Conservation (phyloP, 2,888 invertebrate genomes). For the Cataglyphis altisquamis region DNA sequence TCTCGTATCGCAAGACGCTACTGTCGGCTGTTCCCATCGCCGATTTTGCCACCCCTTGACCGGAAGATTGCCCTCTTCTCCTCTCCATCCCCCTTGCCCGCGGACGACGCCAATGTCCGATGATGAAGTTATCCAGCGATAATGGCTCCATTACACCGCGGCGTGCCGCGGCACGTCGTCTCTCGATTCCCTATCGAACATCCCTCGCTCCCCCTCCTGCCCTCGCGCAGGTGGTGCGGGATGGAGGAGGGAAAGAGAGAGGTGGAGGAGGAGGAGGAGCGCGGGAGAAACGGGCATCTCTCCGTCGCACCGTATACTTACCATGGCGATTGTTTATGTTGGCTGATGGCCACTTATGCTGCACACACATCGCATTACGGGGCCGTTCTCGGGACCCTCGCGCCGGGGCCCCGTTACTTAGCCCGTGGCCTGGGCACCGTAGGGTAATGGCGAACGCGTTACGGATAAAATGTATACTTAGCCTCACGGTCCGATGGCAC, state of each 20-base stretch:
- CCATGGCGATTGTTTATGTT: conserved; percentile 86
- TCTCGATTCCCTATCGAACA: conserved; percentile 76
- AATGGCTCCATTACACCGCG: conserved; percentile 85
- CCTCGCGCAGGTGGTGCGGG: conserved; percentile 58
- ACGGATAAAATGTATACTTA: conserved; percentile 86
- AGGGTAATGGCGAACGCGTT: conserved; percentile 86
- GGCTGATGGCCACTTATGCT: conserved; percentile 86
- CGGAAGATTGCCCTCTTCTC: conserved; percentile 33
- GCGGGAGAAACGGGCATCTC: conserved; percentile 71
- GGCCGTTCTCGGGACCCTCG: conserved; percentile 75
- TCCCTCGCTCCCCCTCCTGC: conserved; percentile 56
- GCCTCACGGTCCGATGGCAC: conserved; percentile 78
- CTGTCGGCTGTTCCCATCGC: conserved; percentile 35
- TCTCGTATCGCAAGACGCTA: background rate
- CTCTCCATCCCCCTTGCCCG: conserved; percentile 31
- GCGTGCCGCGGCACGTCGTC: conserved; percentile 45
- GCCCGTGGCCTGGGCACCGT: conserved; percentile 84
- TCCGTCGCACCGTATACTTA: conserved; percentile 84
- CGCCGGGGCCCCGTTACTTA: conserved; percentile 81
- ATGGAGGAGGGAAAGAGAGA: conserved; percentile 13
- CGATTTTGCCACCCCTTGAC: conserved; percentile 31
- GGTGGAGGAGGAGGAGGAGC: background rate
- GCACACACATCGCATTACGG: conserved; percentile 85
- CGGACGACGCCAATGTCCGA: conserved; percentile 81
- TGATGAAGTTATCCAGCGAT: conserved; percentile 86